Base-by-base conservation (phyloP, 2,888 invertebrate genomes). In the Athalia circularis region DNA sequence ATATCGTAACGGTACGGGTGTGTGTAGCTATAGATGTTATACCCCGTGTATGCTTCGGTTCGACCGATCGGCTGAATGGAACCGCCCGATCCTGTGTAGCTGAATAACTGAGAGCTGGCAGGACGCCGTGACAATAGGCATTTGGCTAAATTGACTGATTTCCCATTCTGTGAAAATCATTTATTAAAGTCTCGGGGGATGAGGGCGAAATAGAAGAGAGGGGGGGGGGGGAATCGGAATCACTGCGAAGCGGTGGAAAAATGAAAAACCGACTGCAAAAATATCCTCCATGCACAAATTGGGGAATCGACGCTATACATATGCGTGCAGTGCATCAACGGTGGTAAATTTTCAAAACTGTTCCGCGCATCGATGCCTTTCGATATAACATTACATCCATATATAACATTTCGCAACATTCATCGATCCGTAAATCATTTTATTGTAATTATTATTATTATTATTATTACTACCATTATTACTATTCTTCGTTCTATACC, bases 91-190 rank as follows among this genome's bases (percentile, higher is more conserved):
- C 6, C 54, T n/a, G 7, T 54, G n/a, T 54, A 54, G 54, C 54
- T 54, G 54, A n/a, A 54, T 54, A 54, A 54, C 54, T 4, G 54
- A 54, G 54, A 54, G 54, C 54, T 54, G 54, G n/a, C 11, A 9
- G 52, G 11, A 57, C 59, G 70, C 45, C 70, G 57, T 50, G 15
- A 72, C 70, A 72, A 72, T 72, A 59, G 70, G 59, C 70, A 72
- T 72, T 72, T 72, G 70, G 57, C 70, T 72, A 72, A 72, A 72
- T 72, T 72, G 70, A 72, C 70, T 72, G 70, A 72, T 72, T 72
- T 50, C 70, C 70, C 70, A 72, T 72, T 72, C 70, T 59, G 70
- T 72, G 13, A 47, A 59, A 72, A 72, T 72, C 70, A 72, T 72
- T 72, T 72, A 72, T 72, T 59, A 57, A 72, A 72, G 59, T 59